Conservation (phyloP, 2,113 vertebrate species). For the Phylloscopus trochiloides region DNA sequence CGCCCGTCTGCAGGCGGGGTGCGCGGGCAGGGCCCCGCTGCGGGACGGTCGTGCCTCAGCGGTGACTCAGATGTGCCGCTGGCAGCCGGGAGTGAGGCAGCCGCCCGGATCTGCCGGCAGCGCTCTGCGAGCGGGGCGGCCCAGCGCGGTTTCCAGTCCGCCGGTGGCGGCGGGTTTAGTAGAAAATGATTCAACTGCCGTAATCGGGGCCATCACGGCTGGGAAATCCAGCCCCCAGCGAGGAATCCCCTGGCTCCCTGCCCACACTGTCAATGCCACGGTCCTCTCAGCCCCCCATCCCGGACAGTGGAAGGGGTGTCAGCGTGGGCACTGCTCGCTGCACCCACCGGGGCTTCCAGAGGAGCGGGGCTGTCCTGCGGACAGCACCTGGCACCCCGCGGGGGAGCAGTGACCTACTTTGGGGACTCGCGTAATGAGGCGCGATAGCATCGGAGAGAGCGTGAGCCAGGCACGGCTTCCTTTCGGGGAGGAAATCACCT, state of each 20-base stretch:
- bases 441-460: constrained; percentile 46
- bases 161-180: not conserved
- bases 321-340: not conserved
- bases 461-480: constrained; percentile 28
- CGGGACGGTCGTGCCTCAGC: not conserved
- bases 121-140: not conserved
- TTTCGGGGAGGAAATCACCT: constrained; percentile 44
- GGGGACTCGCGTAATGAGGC: not conserved
- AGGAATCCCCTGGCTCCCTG: constrained; percentile 46
- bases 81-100: not conserved
- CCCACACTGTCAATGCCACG: not conserved
- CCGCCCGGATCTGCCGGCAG: not conserved
- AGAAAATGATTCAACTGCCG: constrained; percentile 53
- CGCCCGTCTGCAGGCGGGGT: not conserved
- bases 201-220: constrained; percentile 21
- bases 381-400: not conserved
- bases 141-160: not conserved
- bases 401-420: constrained; percentile 36
- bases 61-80: constrained; percentile 8
- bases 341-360: not conserved
- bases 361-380: not conserved
- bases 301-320: not conserved
- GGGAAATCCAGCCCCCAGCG: constrained; percentile 35
- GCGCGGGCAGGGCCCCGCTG: not conserved
- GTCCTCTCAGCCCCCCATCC: not conserved